Base-by-base conservation (phyloP, 2,797 vertebrate species). In the Chaunax sp. region DNA sequence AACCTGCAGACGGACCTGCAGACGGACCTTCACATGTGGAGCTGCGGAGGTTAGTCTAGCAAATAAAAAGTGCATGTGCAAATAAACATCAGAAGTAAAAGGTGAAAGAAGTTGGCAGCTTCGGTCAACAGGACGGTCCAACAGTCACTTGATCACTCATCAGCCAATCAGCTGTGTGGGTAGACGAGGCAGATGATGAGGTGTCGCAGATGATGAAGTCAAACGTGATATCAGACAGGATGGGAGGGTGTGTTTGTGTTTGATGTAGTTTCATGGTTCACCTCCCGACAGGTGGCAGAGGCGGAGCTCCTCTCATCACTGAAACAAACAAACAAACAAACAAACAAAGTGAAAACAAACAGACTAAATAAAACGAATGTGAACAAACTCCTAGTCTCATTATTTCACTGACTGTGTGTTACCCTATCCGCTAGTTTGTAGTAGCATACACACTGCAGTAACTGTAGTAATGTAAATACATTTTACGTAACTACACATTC, bases 301-400 rank as follows among this genome's bases (percentile, higher is more conserved):
- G 91, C 8, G 91, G 91, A 44, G 90, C 91, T 71, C 91, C 91
- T 68, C 91, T 87, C 74, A 90, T 83, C 74, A 89, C 90, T 85
- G 80, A 30, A 79, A 76, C 41, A 61, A 13, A 69, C 45, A 71
- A 20, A 56, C 16, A 56, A 46, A 20, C 2, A 20, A 3, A 40
- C 33, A 35, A 11, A 10, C 12, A 11, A 30, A 10, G 33, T n/a
- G n/a, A n/a, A n/a, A n/a, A n/a, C n/a, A n/a, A n/a, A n/a, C n/a
- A n/a, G n/a, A n/a, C n/a, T n/a, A n/a, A n/a, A n/a, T n/a, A n/a
- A n/a, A n/a, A n/a, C n/a, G n/a, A n/a, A n/a, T n/a, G n/a, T n/a
- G n/a, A n/a, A n/a, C n/a, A n/a, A n/a, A n/a, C n/a, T n/a, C n/a
- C n/a, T n/a, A n/a, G n/a, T n/a, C n/a, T n/a, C n/a, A n/a, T n/a